A percentile compares a stretch with the other conserved stretches of the same genome.
Conservation (phyloP, 35 echinoderm and acorn worm species). For the Ophiothrix spiculata region DNA sequence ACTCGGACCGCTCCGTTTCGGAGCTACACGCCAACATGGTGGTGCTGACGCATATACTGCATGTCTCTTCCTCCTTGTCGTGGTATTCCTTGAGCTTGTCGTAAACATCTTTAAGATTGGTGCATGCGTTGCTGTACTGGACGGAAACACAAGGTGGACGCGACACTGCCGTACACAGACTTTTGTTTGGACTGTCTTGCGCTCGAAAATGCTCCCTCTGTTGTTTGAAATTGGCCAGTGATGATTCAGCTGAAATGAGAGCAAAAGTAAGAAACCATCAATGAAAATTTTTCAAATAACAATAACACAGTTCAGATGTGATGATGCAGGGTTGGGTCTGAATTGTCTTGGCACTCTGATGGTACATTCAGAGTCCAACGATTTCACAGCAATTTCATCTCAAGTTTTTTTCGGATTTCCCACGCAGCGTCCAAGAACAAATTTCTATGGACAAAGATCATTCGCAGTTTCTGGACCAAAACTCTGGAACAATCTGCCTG, state of each 20-base stretch:
- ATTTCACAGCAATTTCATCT: too few species aligned
- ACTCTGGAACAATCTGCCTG: too few species aligned
- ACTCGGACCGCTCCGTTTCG: slow-evolving; percentile 48
- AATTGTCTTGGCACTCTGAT: too few species aligned
- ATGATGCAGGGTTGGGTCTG: too few species aligned
- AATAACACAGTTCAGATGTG: too few species aligned
- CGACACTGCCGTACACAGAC: slow-evolving; percentile 34
- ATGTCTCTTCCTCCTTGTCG: slow-evolving; percentile 33
- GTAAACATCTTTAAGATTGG: slow-evolving; percentile 55
- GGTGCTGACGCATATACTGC: slow-evolving; percentile 32
- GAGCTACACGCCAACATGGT: slow-evolving; percentile 8
- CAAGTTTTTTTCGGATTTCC: too few species aligned
- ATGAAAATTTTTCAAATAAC: too few species aligned
- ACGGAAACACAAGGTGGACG: slow-evolving; percentile 49
- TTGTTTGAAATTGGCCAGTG: slow-evolving; percentile 46
- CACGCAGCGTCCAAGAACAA: too few species aligned
- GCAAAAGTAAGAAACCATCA: too few species aligned
- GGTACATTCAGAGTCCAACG: too few species aligned
- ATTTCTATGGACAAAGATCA: too few species aligned
- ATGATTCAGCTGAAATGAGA: slow-evolving; percentile 72
- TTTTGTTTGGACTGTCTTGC: neutral
- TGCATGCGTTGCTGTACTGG: slow-evolving; percentile 50
- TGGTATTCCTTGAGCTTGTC: slow-evolving; percentile 72
- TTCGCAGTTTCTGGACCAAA: too few species aligned
- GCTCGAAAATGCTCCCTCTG: slow-evolving; percentile 46